Evolutionary conservation across 64 coral and sea anemone species (phyloP), one percentile per base, ranked within the genome.

Genomic region (Platygyra sinensis): DNA sequence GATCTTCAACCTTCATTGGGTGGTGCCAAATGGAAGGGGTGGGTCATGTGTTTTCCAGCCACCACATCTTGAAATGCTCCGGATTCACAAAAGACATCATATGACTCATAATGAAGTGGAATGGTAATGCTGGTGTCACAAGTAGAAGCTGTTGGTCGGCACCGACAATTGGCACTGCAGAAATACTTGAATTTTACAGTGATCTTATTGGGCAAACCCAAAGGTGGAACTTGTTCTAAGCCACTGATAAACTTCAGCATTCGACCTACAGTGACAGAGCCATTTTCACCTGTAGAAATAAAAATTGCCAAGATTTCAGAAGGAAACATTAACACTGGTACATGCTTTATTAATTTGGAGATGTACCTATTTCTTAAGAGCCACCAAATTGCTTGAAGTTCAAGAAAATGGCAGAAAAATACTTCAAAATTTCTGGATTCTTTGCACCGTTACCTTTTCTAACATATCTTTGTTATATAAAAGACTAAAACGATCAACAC

Each of bases 111-210:
- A 69, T 92, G 90, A 27, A 77, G 38, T 80, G 91, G 91, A 60
- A 93, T 69, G 10, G 87, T 88, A 39, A 87, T 93, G n/a, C 55
- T 87, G 5, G 91, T 83, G 25, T 87, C 91, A 93, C 91, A 93
- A 22, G 91, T 93, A 25, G 91, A 87, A 72, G 83, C 91, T 61
- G 82, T 93, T 75, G 91, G 91, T 64, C 60, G 46, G 75, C 91
- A 93, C 57, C 20, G 86, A 74, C 82, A 93, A 75, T 76, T 55
- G 33, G 74, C 50, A 72, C 33, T 49, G 50, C 91, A 93, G 30
- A 84, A 84, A 93, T 93, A 87, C 74, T 87, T 93, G 74, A 93
- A 93, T 73, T 62, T 79, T 39, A 93, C 61, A 20, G 60, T 73
- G 30, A 87, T 87, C 33, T 33, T 69, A 32, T 79, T 36, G 24